Percentiles rank a stretch among this genome's conserved stretches.
Conservation (phyloP, 2,113 vertebrate species). For the Esox niger region DNA sequence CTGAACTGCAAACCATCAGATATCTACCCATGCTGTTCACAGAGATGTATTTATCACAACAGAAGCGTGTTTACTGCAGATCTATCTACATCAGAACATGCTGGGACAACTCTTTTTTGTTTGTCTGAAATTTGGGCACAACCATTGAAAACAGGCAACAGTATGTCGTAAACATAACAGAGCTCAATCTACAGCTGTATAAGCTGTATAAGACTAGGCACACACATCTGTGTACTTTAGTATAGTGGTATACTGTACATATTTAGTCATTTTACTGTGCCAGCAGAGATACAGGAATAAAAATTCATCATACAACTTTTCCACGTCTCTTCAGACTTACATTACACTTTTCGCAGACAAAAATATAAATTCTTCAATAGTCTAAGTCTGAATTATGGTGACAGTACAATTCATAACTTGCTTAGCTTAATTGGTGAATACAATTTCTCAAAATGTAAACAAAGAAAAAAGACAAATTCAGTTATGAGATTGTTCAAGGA, state of each 20-base stretch:
- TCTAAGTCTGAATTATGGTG: not conserved
- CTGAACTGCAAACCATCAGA: not conserved
- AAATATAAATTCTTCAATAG: not conserved
- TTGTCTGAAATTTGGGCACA: not conserved
- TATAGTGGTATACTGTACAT: slow-evolving; percentile 11
- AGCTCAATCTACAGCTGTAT: not conserved
- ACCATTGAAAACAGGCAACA: slow-evolving; percentile 1
- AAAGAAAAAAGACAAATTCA: not conserved
- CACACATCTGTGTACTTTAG: not conserved
- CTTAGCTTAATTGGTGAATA: not conserved
- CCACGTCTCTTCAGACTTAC: slow-evolving; percentile 12
- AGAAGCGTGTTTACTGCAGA: not conserved
- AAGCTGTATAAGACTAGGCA: not conserved
- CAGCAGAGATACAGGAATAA: not conserved
- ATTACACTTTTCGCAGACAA: slow-evolving; percentile 11
- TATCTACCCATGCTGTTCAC: not conserved
- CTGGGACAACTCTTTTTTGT: not conserved
- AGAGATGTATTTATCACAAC: not conserved
- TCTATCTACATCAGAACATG: not conserved
- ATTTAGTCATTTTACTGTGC: slow-evolving; percentile 1
- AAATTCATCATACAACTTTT: not conserved
- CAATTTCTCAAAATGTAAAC: not conserved
- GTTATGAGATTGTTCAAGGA: not conserved
- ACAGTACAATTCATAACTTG: not conserved
- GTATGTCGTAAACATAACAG: not conserved